Base-by-base conservation (phyloP, 2,888 invertebrate genomes). In the Falcaria lacertinaria region DNA sequence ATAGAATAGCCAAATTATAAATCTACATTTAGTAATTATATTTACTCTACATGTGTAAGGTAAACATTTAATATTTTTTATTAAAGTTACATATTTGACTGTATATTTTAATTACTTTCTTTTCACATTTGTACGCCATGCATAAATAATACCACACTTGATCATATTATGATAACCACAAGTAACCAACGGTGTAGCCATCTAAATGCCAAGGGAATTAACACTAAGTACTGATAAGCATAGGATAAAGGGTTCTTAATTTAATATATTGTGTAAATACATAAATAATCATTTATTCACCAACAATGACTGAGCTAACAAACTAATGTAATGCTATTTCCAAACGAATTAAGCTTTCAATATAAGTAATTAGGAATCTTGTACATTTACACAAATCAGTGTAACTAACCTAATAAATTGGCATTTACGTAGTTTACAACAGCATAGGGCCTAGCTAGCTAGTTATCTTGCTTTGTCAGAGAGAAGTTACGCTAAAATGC, bases 1-100 rank as follows among this genome's bases (percentile, higher is more conserved):
- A 75, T 44, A 82, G 88, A 60, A 52, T 89, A 47, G 77, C 62
- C 61, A 78, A 69, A 40, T 64, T 79, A 58, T 74, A 74, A 71
- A 49, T 49, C 40, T 51, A 47, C 44, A 11, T 28, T 7, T 28
- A 11, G 28, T 28, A 28, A 28, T 28, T 28, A 11, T 2, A 11
- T 28, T 11, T 11, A 3, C 34, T 47, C 48, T n/a, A 46, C 22
- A 48, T 50, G 45, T 45, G 39, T 47, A 41, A 33, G 41, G 47
- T 50, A 42, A 42, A 41, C n/a, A 45, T n/a, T 45, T 13, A 37
- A 45, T 43, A 45, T 32, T 45, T 44, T 43, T 42, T 41, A 50
- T 41, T 49, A 37, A 17, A 42, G 33, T 47, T 33, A 54, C 44
- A 11, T n/a, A n/a, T n/a, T n/a, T n/a, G n/a, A n/a, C n/a, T n/a